These are phyloP conservation scores for Cichladusa arquata DNA, from an alignment of 2,113 vertebrate genomes.

Conservation along the genomic window DNA sequence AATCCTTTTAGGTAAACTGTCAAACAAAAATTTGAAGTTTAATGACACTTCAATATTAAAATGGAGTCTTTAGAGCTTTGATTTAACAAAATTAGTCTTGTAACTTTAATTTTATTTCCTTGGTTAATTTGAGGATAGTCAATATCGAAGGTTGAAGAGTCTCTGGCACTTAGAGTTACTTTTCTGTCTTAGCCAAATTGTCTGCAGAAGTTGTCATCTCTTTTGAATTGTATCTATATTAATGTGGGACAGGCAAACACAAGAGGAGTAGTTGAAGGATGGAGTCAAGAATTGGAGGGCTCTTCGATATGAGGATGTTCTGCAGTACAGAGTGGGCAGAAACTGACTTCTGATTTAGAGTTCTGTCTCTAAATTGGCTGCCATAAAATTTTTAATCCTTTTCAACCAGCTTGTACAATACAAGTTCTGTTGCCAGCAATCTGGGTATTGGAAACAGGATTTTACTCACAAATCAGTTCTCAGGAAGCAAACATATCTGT, in stretches of 20 bases:
- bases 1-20: not conserved
- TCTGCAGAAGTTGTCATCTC: not conserved
- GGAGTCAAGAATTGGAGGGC: not conserved
- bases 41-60: not conserved
- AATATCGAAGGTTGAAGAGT: not conserved
- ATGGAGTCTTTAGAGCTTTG: not conserved
- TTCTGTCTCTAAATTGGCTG: not conserved
- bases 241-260: not conserved
- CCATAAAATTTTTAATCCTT: not conserved
- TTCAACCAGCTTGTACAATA: not conserved
- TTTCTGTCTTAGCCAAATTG: not conserved
- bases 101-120: not conserved
- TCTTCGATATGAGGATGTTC: not conserved
- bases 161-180: not conserved
- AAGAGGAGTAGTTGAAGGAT: not conserved
- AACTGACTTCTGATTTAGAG: not conserved
- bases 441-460: not conserved
- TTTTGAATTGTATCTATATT: not conserved
- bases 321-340: not conserved
- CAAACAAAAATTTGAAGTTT: not conserved
- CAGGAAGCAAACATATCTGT: not conserved
- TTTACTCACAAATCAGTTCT: not conserved
- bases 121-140: not conserved
- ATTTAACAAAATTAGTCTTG: not conserved
- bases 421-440: not conserved